Conservation (phyloP, 1,140 invertebrate genomes). For the Drosophila willistoni region DNA sequence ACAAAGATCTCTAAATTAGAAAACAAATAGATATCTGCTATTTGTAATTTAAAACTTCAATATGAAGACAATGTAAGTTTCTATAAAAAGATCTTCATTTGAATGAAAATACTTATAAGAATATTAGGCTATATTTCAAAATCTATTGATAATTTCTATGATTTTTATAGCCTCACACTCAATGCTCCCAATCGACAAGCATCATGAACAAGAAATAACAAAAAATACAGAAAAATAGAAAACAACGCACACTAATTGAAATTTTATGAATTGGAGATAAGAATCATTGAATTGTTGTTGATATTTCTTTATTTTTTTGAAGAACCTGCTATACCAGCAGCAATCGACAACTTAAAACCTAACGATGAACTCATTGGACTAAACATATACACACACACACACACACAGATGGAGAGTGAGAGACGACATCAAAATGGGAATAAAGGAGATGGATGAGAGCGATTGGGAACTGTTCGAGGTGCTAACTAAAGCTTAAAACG, state of each 20-base stretch:
- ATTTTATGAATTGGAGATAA: conserved; percentile 67
- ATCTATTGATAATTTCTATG: background rate
- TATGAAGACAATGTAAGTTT: too few relatives aligned
- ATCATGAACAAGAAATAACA: background rate
- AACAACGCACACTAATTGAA: conserved; percentile 67
- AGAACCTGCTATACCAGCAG: conserved; percentile 37
- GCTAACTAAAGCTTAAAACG: conserved; percentile 51
- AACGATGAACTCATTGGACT: conserved; percentile 73
- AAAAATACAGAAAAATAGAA: conserved; percentile 6
- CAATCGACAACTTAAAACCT: conserved; percentile 34
- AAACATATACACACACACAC: background rate
- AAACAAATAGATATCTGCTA: too few relatives aligned
- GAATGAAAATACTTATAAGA: background rate
- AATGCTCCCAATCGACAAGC: background rate
- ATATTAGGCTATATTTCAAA: background rate
- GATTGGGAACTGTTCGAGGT: conserved; percentile 27
- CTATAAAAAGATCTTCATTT: too few relatives aligned
- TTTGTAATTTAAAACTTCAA: too few relatives aligned
- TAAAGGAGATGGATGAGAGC: background rate
- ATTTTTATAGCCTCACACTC: background rate
- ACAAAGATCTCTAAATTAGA: background rate
- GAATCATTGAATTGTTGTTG: conserved; percentile 45
- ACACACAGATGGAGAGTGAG: background rate
- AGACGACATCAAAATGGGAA: background rate
- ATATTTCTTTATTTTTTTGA: conserved; percentile 15